These are phyloP conservation scores for Oophaga pumilio DNA, from an alignment of 2,113 vertebrate species.

Conservation along the genomic window DNA sequence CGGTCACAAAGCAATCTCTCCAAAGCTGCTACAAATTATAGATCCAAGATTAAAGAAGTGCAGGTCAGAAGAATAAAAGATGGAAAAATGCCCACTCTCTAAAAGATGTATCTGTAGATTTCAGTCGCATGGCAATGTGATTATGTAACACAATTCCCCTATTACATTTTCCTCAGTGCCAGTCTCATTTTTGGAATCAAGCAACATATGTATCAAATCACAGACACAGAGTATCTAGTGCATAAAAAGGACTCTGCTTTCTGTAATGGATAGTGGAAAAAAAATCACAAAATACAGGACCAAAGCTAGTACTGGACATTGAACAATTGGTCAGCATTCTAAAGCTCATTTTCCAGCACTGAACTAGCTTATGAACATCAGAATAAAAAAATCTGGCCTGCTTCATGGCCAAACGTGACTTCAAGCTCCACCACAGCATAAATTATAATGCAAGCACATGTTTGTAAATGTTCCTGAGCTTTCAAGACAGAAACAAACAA, in stretches of 20 bases:
- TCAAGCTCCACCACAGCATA: not conserved
- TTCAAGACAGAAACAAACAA: not conserved
- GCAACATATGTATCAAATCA: not conserved
- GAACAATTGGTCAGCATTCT: not conserved
- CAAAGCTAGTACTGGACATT: not conserved
- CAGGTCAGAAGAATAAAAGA: too few species aligned
- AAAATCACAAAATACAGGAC: not conserved
- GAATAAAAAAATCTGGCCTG: not conserved
- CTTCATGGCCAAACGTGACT: constrained; percentile 26
- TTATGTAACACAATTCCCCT: too few species aligned
- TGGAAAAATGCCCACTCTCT: not conserved
- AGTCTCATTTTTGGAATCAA: not conserved
- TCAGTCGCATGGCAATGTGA: too few species aligned
- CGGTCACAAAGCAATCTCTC: too few species aligned
- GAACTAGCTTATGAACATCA: not conserved
- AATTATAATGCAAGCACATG: not conserved
- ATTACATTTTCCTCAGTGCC: not conserved
- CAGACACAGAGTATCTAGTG: not conserved
- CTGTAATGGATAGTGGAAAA: not conserved
- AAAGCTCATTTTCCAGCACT: not conserved
- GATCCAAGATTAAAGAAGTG: too few species aligned
- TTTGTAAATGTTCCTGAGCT: constrained; percentile 29
- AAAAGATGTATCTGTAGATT: not conserved
- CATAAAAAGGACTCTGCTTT: not conserved
- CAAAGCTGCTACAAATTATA: too few species aligned